Evolutionary conservation across 2,113 vertebrate species (phyloP), one percentile per base, ranked within the genome.

Genomic region (Dipodomys ordii): DNA sequence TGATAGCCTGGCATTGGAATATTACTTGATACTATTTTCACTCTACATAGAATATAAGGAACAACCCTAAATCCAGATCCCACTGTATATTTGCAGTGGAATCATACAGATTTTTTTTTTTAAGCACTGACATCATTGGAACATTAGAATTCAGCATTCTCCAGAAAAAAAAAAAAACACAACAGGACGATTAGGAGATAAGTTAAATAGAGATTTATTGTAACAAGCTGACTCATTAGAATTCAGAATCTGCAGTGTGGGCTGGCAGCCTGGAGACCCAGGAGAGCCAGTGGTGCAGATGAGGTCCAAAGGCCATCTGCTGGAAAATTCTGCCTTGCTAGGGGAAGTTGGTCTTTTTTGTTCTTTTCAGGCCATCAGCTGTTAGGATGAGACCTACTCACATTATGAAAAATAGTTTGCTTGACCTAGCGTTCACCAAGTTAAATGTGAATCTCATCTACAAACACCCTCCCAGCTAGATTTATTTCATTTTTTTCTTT

Each of bases 371-470:
- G 57, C 71, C 62, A 87, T 67, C 16, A 44, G 19, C 46, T 49
- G 23, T 49, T 82, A 46, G 28, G 64, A 15, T 77, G 30, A 23
- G 28, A 81, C 69, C 62, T 20, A n/a, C 13, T 64, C 44, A 78
- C 49, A 12, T 57, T 65, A 39, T 1, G 25, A 65, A 90, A 60
- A 44, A 10, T 53, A 79, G 2, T 67, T 27, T 91, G 19, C 57
- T 83, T 87, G 73, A 68, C 9, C 27, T 39, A 83, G 0, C n/a
- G n/a, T 64, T 65, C 62, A 68, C n/a, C 15, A 60, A n/a, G 35
- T 90, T 92, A 64, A 82, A 65, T 91, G 81, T 67, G 94, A 82
- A 84, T 85, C n/a, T 30, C 49, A 64, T 35, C 53, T n/a, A 35
- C 11, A 83, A 84, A n/a, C 23, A 88, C 15, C 20, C n/a, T 92